Conservation (phyloP, 2,797 vertebrate species). For the Melopsittacus undulatus region DNA sequence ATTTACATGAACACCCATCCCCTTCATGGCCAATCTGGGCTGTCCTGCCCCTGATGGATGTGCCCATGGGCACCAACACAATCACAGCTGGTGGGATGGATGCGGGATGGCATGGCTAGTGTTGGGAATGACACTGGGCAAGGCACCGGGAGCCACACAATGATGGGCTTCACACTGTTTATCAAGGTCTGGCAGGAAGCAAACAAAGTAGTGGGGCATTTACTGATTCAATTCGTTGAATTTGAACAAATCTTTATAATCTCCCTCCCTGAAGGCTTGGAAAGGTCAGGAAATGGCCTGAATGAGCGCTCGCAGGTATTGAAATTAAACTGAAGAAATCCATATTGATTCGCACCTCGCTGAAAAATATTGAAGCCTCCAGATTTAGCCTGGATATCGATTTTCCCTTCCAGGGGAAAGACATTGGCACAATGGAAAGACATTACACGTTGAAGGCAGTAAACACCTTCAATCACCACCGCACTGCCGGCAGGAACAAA, state of each 20-base stretch:
- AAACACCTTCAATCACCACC: constrained; percentile 38
- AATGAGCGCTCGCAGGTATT: constrained; percentile 49
- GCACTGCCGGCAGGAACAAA: background rate
- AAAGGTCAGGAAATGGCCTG: constrained; percentile 51
- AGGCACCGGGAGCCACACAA: rapidly evolving
- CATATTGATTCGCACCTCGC: constrained; percentile 61
- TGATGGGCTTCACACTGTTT: background rate
- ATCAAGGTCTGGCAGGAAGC: background rate
- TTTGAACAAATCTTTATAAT: constrained; percentile 45
- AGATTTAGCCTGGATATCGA: constrained; percentile 56
- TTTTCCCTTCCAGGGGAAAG: constrained; percentile 58
- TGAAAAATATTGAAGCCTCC: constrained; percentile 57
- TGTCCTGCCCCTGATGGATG: rapidly evolving
- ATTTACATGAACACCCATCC: rapidly evolving
- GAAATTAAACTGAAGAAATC: constrained; percentile 70
- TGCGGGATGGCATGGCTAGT: rapidly evolving
- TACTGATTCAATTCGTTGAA: constrained; percentile 40
- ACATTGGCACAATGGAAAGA: constrained; percentile 4
- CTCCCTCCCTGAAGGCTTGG: background rate
- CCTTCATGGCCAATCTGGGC: background rate
- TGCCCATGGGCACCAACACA: rapidly evolving
- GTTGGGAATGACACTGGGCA: rapidly evolving
- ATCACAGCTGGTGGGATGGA: background rate
- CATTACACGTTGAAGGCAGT: constrained; percentile 18
- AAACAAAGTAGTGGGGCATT: constrained; percentile 41